These are phyloP conservation scores for Sycophaga agraensis DNA, from an alignment of 1,140 invertebrate species.

Conservation along the genomic window DNA sequence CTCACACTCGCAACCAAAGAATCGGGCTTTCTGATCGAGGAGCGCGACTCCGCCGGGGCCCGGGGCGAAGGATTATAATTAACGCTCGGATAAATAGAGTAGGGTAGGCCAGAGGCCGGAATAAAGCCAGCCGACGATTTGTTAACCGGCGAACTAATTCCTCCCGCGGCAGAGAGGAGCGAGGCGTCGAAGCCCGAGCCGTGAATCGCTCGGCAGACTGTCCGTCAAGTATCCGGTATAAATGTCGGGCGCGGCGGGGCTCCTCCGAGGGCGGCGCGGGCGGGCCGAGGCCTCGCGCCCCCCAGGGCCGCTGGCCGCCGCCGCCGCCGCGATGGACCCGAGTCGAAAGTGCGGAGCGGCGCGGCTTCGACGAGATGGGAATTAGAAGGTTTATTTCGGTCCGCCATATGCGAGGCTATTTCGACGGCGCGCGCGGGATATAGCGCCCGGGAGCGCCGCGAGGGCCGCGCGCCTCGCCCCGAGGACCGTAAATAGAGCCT, in stretches of 20 bases:
- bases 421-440: conserved; percentile 39
- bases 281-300: not conserved
- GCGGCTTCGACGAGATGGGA: conserved; percentile 46
- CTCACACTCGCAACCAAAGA: too few relatives aligned
- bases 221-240: conserved; percentile 27
- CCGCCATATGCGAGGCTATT: conserved; percentile 56
- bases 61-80: too few relatives aligned
- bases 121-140: conserved; percentile 26
- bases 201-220: conserved; percentile 23
- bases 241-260: conserved; percentile 11
- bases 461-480: too few relatives aligned
- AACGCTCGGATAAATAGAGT: too few relatives aligned
- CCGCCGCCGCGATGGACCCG: conserved; percentile 4
- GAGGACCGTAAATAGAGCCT: conserved; percentile 38
- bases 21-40: too few relatives aligned
- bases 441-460: too few relatives aligned
- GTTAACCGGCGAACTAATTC: conserved; percentile 23
- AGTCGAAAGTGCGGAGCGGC: not conserved
- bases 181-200: conserved; percentile 13
- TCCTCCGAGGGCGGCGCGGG: too few relatives aligned
- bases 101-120: too few relatives aligned
- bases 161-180: conserved; percentile 10
- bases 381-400: conserved; percentile 58
- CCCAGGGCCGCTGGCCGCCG: not conserved
- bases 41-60: too few relatives aligned